phyloP scores from a whole-genome alignment of 1,140 invertebrate species.

The Rhagoletis pomonella region DNA sequence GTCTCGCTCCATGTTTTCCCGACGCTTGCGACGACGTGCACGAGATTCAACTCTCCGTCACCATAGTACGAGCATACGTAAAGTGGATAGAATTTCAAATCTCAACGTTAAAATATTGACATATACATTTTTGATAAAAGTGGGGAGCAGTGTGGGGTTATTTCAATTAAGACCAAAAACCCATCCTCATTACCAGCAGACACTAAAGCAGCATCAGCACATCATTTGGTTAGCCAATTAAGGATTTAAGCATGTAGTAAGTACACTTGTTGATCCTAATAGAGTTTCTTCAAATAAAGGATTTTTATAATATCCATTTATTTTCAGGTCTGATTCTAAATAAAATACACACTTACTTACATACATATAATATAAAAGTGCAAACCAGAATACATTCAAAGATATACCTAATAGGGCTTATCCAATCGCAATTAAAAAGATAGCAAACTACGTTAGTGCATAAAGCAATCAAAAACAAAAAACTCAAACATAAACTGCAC shows the following conservation, averaged over 20 bases:
- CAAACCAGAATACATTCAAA: slow-evolving; percentile 27
- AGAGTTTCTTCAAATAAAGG: not conserved
- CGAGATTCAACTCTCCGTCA: slow-evolving; percentile 31
- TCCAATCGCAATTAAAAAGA: slow-evolving; percentile 30
- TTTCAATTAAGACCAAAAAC: slow-evolving; percentile 59
- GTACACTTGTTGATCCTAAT: slow-evolving; percentile 55
- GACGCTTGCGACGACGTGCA: slow-evolving; percentile 45
- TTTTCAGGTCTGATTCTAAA: slow-evolving; percentile 36
- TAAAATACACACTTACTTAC: no score
- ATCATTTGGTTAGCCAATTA: slow-evolving; percentile 70
- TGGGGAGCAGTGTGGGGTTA: slow-evolving; percentile 68
- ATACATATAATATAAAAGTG: slow-evolving; percentile 20
- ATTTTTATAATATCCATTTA: not conserved
- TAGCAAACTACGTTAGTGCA: slow-evolving; percentile 27
- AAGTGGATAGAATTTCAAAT: slow-evolving; percentile 45
- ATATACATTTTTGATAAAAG: not conserved
- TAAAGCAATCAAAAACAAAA: slow-evolving; percentile 37
- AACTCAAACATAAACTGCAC: slow-evolving; percentile 20
- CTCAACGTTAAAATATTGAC: slow-evolving; percentile 36
- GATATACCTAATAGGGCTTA: slow-evolving; percentile 33
- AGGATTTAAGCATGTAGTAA: slow-evolving; percentile 74
- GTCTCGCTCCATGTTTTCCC: slow-evolving; percentile 48
- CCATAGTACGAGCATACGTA: slow-evolving; percentile 42
- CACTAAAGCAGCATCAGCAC: slow-evolving; percentile 57
- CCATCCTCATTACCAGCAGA: slow-evolving; percentile 56